Percentiles rank a stretch among this genome's conserved stretches.
phyloP scores from a whole-genome alignment of 2,888 invertebrate species.

The Archips xylosteana region DNA sequence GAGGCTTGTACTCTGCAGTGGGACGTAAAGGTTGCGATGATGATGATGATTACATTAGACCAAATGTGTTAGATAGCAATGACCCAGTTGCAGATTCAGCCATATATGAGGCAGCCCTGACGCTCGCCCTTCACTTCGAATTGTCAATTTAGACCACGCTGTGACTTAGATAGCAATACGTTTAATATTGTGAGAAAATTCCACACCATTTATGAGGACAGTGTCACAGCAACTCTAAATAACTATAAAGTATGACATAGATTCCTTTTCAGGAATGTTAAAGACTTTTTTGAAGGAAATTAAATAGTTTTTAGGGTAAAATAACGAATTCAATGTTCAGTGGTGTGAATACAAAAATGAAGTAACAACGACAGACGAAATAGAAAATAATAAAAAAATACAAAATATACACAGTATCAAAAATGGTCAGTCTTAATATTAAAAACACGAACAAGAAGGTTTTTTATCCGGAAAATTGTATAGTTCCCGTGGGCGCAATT shows the following conservation, averaged over 20 bases:
- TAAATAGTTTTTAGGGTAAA: no score
- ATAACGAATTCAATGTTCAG: no score
- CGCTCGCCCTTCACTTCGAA: constrained; percentile 51
- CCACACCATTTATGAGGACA: constrained; percentile 22
- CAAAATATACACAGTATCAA: no score
- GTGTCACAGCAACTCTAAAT: background rate
- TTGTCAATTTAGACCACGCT: constrained; percentile 32
- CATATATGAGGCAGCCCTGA: constrained; percentile 45
- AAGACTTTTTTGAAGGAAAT: background rate
- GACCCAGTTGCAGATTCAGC: constrained; percentile 43
- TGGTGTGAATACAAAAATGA: no score
- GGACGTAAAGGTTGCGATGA: background rate
- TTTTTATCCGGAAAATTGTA: no score
- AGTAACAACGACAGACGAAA: no score
- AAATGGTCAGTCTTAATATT: no score
- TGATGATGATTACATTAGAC: background rate
- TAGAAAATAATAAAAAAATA: no score
- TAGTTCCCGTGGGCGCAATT: no score
- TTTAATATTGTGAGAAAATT: constrained; percentile 30
- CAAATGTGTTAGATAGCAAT: constrained; percentile 43
- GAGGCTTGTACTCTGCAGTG: no score
- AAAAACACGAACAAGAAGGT: no score
- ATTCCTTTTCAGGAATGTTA: background rate
- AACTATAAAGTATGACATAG: background rate
- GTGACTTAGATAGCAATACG: constrained; percentile 7